Conservation (phyloP, 2,888 invertebrate genomes). For the Nomada hirtipes region DNA sequence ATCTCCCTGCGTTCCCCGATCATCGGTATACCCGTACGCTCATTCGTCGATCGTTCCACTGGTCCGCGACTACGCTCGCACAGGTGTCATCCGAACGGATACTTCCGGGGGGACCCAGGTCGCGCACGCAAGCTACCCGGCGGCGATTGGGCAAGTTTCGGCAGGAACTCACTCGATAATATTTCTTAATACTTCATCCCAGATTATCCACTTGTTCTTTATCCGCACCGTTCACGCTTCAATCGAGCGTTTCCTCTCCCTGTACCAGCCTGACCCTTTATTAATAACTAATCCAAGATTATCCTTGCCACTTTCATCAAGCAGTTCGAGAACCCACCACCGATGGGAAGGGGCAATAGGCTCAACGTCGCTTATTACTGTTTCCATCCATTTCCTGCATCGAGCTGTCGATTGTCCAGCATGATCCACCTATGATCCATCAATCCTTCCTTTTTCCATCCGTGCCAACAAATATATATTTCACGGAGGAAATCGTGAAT, state of each 20-base stretch:
- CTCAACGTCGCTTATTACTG: not conserved
- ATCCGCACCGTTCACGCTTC: slow-evolving; percentile 12
- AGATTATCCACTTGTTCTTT: slow-evolving; percentile 30
- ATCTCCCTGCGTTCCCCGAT: slow-evolving; percentile 25
- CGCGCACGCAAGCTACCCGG: not conserved
- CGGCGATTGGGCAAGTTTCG: slow-evolving; percentile 10
- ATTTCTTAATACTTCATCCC: slow-evolving; percentile 40
- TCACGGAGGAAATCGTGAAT: slow-evolving; percentile 9
- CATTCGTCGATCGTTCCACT: slow-evolving; percentile 22
- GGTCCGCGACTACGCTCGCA: not conserved
- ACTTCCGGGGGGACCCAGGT: not conserved
- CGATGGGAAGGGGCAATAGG: no score
- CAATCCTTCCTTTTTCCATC: no score
- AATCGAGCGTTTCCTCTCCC: slow-evolving; percentile 19
- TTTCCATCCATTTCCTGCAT: not conserved
- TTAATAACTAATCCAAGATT: slow-evolving; percentile 33
- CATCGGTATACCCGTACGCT: slow-evolving; percentile 16
- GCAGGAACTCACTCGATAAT: not conserved
- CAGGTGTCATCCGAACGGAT: slow-evolving; percentile 17
- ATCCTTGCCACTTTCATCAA: not conserved
- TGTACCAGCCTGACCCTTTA: not conserved
- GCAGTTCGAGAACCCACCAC: not conserved
- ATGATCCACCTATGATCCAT: no score
- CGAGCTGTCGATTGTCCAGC: no score
- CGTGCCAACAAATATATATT: not conserved